Evolutionary conservation across 2,797 vertebrate genomes (phyloP).

Genomic region (Aythya fuligula): DNA sequence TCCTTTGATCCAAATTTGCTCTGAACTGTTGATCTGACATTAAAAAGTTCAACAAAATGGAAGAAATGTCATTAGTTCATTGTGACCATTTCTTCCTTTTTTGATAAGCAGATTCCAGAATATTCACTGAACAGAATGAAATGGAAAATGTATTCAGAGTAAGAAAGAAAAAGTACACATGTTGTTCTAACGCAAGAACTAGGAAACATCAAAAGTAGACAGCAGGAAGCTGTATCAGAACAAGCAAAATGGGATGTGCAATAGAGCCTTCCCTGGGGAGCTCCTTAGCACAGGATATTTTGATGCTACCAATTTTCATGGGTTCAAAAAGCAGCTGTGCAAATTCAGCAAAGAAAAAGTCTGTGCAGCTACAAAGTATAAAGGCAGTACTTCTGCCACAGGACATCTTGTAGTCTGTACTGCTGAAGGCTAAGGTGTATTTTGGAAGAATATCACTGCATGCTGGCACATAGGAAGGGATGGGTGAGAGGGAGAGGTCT

Average conservation of each 20-base stretch:
- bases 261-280: neutral
- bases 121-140: neutral
- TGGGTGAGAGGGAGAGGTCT: neutral
- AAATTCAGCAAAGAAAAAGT: neutral
- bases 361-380: fast-evolving
- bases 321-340: neutral
- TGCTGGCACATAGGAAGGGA: too few species aligned
- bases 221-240: neutral
- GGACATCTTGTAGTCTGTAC: neutral
- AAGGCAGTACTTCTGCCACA: neutral
- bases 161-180: neutral
- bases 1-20: too few species aligned
- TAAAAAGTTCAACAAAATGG: neutral
- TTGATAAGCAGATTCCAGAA: neutral
- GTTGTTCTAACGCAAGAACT: neutral
- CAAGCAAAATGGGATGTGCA: neutral
- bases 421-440: neutral
- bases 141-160: neutral
- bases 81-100: neutral
- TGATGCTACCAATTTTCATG: neutral
- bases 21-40: neutral
- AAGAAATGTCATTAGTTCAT: neutral
- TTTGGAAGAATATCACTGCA: neutral
- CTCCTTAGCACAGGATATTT: neutral
- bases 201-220: neutral